Evolutionary conservation across 2,888 invertebrate species (phyloP), one percentile per base, ranked within the genome.

Genomic region (Folsomia candida): DNA sequence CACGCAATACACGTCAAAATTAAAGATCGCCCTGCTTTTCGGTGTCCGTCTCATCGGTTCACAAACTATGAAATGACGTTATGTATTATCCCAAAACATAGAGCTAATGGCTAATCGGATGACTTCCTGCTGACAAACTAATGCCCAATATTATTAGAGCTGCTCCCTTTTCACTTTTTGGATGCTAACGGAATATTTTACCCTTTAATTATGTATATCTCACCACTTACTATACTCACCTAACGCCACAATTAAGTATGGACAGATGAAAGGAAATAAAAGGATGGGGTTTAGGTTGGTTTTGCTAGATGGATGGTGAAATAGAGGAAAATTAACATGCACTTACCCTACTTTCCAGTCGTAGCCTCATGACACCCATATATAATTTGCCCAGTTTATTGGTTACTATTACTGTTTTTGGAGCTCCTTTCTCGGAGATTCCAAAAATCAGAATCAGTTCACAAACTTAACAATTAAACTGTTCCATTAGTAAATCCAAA

Each of bases 291-390:
- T 54, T n/a, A 6, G 20, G 54, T 37, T 37, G 37, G 37, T 9
- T 9, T 9, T 37, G 37, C 14, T 37, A n/a, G n/a, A n/a, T 37
- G 37, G 37, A 14, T 37, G 37, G 4, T 9, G 6, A 37, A 14
- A 57, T 57, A 57, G n/a, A n/a, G 24, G 25, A 6, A 11, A 11
- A 60, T 60, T 9, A 24, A 28, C 18, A 24, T 57, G 24, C 28
- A 76, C 78, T 79, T 76, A 79, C 79, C 78, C 79, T 77, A 75
- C 74, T 76, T 79, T 79, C 79, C 72, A 79, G 74, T 73, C 79
- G 73, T 70, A 79, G 77, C 69, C 79, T 75, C 79, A 79, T 79
- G 70, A 79, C 78, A 77, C 77, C 78, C 79, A 78, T 79, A 69
- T 66, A 73, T 69, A 71, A 67, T 69, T 73, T 68, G 67, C 67